These are phyloP conservation scores for Morpho deidamia DNA, from an alignment of 2,888 invertebrate species.

Conservation along the genomic window DNA sequence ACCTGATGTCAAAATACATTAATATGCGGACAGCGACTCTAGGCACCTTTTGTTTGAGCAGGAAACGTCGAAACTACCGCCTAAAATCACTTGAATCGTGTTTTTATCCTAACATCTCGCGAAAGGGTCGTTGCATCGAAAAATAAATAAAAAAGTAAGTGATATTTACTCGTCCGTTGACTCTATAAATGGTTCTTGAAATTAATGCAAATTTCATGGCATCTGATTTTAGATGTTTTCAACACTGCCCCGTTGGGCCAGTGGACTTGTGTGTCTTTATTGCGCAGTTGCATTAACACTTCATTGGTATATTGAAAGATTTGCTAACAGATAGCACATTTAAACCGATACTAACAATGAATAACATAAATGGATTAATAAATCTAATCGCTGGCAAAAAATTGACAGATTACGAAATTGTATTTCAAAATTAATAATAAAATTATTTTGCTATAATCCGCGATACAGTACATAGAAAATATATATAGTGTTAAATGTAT, in stretches of 20 bases:
- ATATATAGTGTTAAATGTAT: no score
- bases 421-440: no score
- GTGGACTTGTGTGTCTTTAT: constrained; percentile 41
- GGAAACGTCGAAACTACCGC: constrained; percentile 65
- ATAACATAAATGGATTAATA: no score
- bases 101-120: constrained; percentile 50
- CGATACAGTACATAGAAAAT: no score
- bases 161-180: constrained; percentile 44
- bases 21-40: constrained; percentile 58
- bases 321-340: no score
- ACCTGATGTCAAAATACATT: constrained; percentile 48
- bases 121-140: constrained; percentile 36
- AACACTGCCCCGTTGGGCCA: constrained; percentile 45
- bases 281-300: constrained; percentile 48
- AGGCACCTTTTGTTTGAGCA: constrained; percentile 73
- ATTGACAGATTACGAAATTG: no score
- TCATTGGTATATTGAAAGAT: constrained; percentile 4
- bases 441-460: no score
- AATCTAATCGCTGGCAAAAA: no score
- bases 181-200: constrained; percentile 65
- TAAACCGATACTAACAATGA: no score
- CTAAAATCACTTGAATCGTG: constrained; percentile 59
- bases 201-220: constrained; percentile 74
- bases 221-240: constrained; percentile 67
- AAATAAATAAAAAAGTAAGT: constrained; percentile 52